phyloP scores from a whole-genome alignment of 2,797 vertebrate species.

The Lacerta agilis region DNA sequence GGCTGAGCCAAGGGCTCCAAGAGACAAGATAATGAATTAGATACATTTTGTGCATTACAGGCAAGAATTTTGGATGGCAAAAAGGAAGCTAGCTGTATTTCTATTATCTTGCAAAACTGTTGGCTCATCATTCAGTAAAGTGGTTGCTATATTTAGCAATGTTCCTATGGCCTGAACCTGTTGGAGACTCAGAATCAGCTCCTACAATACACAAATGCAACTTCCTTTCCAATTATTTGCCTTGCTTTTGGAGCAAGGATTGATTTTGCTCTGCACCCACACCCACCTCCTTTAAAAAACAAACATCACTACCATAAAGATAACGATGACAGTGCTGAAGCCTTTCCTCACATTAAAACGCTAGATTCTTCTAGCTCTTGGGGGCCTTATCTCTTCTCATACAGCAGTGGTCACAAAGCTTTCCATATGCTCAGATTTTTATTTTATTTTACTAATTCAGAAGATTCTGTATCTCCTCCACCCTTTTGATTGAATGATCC shows the following conservation, averaged over 20 bases:
- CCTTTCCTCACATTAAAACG: neutral
- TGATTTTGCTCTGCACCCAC: neutral
- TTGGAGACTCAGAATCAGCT: constrained; percentile 42
- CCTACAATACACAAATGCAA: neutral
- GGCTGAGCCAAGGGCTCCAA: constrained; percentile 45
- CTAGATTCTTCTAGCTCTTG: too few relatives aligned
- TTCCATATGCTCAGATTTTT: too few relatives aligned
- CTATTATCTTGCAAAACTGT: constrained; percentile 77
- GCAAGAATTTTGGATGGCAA: constrained; percentile 63
- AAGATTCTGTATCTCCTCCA: too few relatives aligned
- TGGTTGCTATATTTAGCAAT: constrained; percentile 70
- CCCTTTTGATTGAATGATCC: too few relatives aligned
- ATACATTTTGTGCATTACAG: constrained; percentile 61
- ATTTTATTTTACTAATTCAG: too few relatives aligned
- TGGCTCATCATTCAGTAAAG: constrained; percentile 72
- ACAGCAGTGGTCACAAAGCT: too few relatives aligned
- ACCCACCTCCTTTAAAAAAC: neutral
- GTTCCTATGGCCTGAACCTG: constrained; percentile 50
- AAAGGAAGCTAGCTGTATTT: constrained; percentile 70
- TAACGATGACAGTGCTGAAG: neutral
- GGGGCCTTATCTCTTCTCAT: too few relatives aligned
- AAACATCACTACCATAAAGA: neutral
- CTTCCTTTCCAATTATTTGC: constrained; percentile 42
- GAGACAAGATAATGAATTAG: constrained; percentile 73
- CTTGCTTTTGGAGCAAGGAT: neutral